These are phyloP conservation scores for Eurois occulta DNA, from an alignment of 2,888 invertebrate genomes.

Conservation along the genomic window DNA sequence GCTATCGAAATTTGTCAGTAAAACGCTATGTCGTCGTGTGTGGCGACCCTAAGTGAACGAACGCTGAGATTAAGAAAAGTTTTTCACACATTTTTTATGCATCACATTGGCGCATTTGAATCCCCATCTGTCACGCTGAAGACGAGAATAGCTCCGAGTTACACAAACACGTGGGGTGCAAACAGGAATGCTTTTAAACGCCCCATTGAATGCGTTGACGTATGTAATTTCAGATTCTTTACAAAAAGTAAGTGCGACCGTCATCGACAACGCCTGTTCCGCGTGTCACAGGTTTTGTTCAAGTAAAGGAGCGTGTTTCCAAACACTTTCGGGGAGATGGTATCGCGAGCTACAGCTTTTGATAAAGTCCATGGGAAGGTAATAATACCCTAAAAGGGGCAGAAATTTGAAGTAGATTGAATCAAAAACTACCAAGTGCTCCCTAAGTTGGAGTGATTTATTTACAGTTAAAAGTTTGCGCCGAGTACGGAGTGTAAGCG, in stretches of 20 bases:
- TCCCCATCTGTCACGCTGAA: slow-evolving; percentile 70
- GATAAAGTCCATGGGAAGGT: slow-evolving; percentile 65
- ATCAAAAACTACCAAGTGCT: slow-evolving; percentile 65
- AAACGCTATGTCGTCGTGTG: slow-evolving; percentile 49
- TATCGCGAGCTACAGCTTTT: slow-evolving; percentile 69
- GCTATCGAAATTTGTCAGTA: slow-evolving; percentile 46
- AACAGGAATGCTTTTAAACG: slow-evolving; percentile 83
- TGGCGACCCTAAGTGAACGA: slow-evolving; percentile 50
- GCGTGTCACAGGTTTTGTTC: slow-evolving; percentile 68
- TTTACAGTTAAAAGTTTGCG: slow-evolving; percentile 61
- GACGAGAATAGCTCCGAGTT: slow-evolving; percentile 74
- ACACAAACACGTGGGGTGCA: slow-evolving; percentile 76
- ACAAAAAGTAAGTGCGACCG: slow-evolving; percentile 80
- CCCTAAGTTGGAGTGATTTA: slow-evolving; percentile 62
- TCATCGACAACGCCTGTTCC: slow-evolving; percentile 67
- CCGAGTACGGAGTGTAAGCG: slow-evolving; percentile 17
- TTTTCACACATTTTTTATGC: slow-evolving; percentile 69
- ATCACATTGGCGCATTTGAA: slow-evolving; percentile 71
- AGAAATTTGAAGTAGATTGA: slow-evolving; percentile 64
- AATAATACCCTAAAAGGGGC: slow-evolving; percentile 68
- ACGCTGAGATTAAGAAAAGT: slow-evolving; percentile 58
- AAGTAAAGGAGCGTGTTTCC: slow-evolving; percentile 65
- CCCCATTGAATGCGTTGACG: slow-evolving; percentile 84
- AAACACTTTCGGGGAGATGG: slow-evolving; percentile 71
- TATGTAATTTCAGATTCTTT: slow-evolving; percentile 85